Evolutionary conservation across 2,113 vertebrate genomes (phyloP), one percentile per base, ranked within the genome.

Genomic region (Ctenomys sociabilis): DNA sequence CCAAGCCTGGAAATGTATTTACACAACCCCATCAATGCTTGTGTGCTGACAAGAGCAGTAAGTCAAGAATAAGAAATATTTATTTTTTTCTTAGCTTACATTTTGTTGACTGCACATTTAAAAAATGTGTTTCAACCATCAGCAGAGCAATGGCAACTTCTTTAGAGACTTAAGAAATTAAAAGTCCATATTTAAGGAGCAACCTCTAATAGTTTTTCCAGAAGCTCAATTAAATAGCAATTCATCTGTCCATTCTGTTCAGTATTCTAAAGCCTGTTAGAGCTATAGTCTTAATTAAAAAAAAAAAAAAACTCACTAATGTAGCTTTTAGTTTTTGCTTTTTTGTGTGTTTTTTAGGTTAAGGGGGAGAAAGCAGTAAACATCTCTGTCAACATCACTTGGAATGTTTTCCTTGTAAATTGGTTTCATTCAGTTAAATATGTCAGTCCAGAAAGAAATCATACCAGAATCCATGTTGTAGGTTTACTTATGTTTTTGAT

Each of bases 191-290:
- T 98, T 98, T 98, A 98, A 98, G 98, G 96, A 97, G 52, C 80
- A 97, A 93, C 87, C 97, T 98, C 97, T 96, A 97, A 97, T 98
- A 97, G 93, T 98, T 98, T 98, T 97, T 98, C 98, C 94, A 97
- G 97, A 98, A 98, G 97, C 97, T 98, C 98, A 98, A 98, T 98
- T 98, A 98, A 98, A 98, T 97, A 97, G 95, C 97, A 98, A 98
- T 98, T 98, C 97, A 98, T 98, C 96, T 96, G 97, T 97, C 96
- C 94, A 96, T 98, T 98, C 75, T 97, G 77, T 97, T 98, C 95
- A 96, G 97, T 95, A 96, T 98, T 98, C 96, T 96, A 97, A 98
- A 98, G 96, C 92, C 97, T 96, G 97, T 97, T 98, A 98, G 98
- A 98, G 95, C 81, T 1, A 21, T 97, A 97, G 68, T 90, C 91